Evolutionary conservation across 2,888 invertebrate species (phyloP).

Genomic region (Timandra comae): DNA sequence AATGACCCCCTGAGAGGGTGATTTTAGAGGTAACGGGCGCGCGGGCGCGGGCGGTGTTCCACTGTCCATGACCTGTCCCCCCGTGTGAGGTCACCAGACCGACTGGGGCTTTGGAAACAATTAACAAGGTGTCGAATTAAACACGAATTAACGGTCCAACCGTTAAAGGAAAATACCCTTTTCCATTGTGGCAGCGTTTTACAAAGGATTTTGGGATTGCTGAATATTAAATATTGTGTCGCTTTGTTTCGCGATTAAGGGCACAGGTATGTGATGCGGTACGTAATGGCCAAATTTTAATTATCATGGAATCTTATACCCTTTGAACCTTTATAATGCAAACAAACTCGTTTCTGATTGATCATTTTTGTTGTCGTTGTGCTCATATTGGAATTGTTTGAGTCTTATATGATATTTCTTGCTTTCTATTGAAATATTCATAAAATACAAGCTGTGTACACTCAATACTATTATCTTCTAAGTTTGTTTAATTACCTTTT

Average conservation of each 20-base stretch:
- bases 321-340: constrained; percentile 18
- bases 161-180: constrained; percentile 74
- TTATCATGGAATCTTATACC: constrained; percentile 26
- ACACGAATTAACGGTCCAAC: constrained; percentile 73
- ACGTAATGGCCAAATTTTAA: constrained; percentile 46
- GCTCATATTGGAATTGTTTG: constrained; percentile 3
- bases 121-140: constrained; percentile 78
- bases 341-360: constrained; percentile 19
- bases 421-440: no score
- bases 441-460: no score
- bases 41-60: constrained; percentile 34
- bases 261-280: constrained; percentile 43
- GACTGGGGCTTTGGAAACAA: constrained; percentile 72
- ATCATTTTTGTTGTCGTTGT: constrained; percentile 17
- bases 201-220: constrained; percentile 73
- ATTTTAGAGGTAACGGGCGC: constrained; percentile 40
- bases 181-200: constrained; percentile 67
- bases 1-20: constrained; percentile 61
- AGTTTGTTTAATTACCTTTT: no score
- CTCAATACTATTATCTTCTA: no score
- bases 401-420: no score
- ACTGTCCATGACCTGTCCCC: constrained; percentile 52
- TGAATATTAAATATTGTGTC: constrained; percentile 72
- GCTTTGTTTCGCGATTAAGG: constrained; percentile 64
- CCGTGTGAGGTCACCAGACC: constrained; percentile 67